Percentiles rank a stretch among this genome's conserved stretches.
phyloP scores from a whole-genome alignment of 2,113 vertebrate genomes.

The Apaloderma vittatum region DNA sequence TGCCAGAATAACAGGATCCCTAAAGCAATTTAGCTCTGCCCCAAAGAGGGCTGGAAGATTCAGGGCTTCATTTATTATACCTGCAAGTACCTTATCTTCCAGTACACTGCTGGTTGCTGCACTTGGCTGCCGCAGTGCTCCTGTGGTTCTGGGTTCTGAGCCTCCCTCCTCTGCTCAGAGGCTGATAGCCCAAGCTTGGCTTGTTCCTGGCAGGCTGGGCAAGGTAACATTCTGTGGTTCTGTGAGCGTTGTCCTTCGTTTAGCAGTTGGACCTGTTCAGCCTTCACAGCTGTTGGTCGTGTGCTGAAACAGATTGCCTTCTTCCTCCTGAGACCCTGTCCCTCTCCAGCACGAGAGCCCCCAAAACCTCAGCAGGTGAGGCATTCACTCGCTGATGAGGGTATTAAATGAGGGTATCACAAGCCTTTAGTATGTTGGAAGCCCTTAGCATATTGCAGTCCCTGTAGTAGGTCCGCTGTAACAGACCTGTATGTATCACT shows the following conservation, averaged over 20 bases:
- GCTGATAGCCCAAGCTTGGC: neutral
- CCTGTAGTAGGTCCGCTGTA: neutral
- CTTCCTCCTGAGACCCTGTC: neutral
- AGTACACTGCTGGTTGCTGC: neutral
- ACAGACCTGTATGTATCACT: neutral
- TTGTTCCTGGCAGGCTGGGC: neutral
- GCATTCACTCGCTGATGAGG: neutral
- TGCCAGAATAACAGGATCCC: neutral
- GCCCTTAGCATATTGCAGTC: no score
- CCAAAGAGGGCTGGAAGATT: neutral
- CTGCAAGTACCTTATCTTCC: neutral
- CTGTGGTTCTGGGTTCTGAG: neutral
- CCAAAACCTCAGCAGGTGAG: neutral
- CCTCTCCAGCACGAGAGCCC: fast-evolving
- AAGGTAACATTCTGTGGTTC: no score
- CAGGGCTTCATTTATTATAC: neutral
- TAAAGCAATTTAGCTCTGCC: neutral
- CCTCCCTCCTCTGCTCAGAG: neutral
- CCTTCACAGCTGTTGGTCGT: neutral
- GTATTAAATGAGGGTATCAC: neutral
- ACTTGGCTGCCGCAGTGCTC: fast-evolving
- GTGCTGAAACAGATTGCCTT: fast-evolving
- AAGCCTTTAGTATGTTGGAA: neutral
- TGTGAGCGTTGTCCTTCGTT: neutral
- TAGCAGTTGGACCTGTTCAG: neutral